A percentile compares a stretch with the other conserved stretches of the same genome.
Evolutionary conservation across 2,113 vertebrate genomes (phyloP).

Genomic region (Chamaetylas fuelleborni): DNA sequence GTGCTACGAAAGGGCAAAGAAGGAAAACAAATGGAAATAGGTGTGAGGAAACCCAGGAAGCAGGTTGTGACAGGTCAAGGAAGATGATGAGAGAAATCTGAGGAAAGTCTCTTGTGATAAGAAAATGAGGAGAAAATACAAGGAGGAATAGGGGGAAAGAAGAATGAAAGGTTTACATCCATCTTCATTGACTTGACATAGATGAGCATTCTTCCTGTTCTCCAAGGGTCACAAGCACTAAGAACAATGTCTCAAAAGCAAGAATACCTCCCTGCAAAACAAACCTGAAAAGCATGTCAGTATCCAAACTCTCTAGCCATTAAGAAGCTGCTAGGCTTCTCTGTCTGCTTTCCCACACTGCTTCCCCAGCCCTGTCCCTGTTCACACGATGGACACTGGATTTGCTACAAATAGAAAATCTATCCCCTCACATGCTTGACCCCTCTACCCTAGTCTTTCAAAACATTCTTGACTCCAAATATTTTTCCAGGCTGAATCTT

Average conservation of each 20-base stretch:
- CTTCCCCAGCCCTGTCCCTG: background rate
- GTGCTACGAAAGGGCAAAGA: background rate
- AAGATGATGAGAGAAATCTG: background rate
- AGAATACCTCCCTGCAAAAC: background rate
- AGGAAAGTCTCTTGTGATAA: background rate
- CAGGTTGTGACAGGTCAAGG: background rate
- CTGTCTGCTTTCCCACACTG: conserved; percentile 28
- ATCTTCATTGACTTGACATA: background rate
- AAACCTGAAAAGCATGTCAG: background rate
- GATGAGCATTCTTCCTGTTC: background rate
- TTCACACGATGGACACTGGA: background rate
- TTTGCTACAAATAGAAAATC: conserved; percentile 31
- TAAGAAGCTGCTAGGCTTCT: background rate
- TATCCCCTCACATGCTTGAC: background rate
- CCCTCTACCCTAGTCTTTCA: background rate
- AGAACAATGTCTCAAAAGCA: background rate
- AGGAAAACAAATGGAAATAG: background rate
- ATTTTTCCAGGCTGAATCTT: conserved; percentile 1
- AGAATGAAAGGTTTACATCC: background rate
- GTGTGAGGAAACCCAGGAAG: background rate
- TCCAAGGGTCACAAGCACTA: background rate
- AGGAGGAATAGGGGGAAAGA: background rate
- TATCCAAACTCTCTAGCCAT: background rate
- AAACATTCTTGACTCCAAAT: conserved; percentile 38
- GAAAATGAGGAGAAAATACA: background rate